phyloP scores from a whole-genome alignment of 2,888 invertebrate genomes.

The Panzeria rudis region DNA sequence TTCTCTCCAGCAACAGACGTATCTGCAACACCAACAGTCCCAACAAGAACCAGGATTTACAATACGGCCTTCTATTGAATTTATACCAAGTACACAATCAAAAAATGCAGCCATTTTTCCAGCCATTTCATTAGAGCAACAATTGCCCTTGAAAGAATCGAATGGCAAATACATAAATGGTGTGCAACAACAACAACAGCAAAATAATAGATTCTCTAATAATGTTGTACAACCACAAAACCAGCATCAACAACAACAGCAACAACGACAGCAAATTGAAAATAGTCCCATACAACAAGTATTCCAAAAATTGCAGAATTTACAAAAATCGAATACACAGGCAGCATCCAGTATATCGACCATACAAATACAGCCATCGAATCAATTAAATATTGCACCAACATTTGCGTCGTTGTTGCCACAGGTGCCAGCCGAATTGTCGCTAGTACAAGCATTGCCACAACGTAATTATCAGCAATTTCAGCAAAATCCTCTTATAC shows the following conservation, averaged over 20 bases:
- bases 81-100: conserved; percentile 81
- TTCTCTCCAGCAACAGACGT: conserved; percentile 39
- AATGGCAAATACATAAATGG: conserved; percentile 83
- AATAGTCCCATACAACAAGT: conserved; percentile 79
- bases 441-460: conserved; percentile 76
- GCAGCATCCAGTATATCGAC: conserved; percentile 53
- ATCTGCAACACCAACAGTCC: conserved; percentile 52
- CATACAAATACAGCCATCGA: conserved; percentile 81
- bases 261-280: conserved; percentile 73
- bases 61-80: conserved; percentile 83
- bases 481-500: conserved; percentile 76
- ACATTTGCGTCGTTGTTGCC: conserved; percentile 74
- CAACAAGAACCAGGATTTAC: conserved; percentile 77
- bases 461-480: conserved; percentile 77
- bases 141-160: conserved; percentile 86
- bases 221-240: conserved; percentile 70
- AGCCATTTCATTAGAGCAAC: conserved; percentile 84
- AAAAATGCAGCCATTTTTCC: conserved; percentile 75
- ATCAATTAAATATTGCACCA: conserved; percentile 80
- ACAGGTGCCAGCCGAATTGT: conserved; percentile 72
- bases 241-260: conserved; percentile 36
- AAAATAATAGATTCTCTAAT: conserved; percentile 56
- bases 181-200: conserved; percentile 46
- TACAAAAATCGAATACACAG: conserved; percentile 69
- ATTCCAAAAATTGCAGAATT: conserved; percentile 75